Conservation (phyloP, 2,113 vertebrate species). For the Menura novaehollandiae region DNA sequence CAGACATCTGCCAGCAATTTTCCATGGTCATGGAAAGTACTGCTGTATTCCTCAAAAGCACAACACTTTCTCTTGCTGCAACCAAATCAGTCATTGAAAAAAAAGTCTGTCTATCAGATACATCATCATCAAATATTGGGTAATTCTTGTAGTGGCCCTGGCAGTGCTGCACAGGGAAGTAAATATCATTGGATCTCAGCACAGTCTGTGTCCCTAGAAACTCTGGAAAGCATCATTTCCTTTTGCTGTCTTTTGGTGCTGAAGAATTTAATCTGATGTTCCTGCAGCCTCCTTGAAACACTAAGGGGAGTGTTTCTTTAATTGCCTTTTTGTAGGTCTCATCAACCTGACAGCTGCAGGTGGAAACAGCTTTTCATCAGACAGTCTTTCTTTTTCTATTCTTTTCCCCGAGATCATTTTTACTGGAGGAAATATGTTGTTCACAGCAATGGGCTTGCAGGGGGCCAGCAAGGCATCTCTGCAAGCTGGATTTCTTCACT, state of each 20-base stretch:
- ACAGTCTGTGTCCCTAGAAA: not conserved
- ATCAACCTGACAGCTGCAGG: not conserved
- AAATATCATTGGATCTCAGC: not conserved
- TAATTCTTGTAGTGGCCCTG: not conserved
- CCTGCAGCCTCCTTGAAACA: not conserved
- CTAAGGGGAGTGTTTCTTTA: not conserved
- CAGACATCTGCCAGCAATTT: fast-evolving
- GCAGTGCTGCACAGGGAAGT: not conserved
- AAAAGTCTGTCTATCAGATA: not conserved
- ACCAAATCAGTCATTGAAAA: not conserved
- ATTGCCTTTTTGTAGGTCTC: not conserved
- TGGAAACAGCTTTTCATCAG: not conserved
- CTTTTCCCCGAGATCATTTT: not conserved
- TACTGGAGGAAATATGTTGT: not conserved
- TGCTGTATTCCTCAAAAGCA: not conserved
- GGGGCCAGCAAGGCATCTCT: not conserved
- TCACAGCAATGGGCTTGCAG: not conserved
- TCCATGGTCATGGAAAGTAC: not conserved
- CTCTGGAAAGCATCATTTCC: not conserved
- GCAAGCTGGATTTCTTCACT: constrained; percentile 16
- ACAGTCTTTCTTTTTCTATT: not conserved
- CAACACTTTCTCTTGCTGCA: not conserved
- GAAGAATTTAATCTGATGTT: not conserved
- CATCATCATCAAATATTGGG: not conserved
- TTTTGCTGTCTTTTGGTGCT: not conserved